Percentiles rank a stretch among this genome's conserved stretches.
Conservation (phyloP, 2,888 invertebrate species). For the Priocnemis perturbator region DNA sequence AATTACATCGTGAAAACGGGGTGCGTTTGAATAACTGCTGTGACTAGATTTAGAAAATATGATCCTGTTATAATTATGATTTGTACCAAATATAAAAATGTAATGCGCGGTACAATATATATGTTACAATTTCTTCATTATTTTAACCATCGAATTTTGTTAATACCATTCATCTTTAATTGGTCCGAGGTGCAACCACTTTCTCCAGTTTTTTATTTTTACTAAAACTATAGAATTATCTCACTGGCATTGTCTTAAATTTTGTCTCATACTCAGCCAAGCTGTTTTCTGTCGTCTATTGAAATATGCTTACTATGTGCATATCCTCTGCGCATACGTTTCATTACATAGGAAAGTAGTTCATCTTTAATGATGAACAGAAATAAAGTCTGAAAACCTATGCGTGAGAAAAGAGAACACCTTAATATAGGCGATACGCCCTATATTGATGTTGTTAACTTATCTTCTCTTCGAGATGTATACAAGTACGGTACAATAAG, state of each 20-base stretch:
- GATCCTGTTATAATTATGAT: conserved; percentile 18
- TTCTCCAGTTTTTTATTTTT: conserved; percentile 40
- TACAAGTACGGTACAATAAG: too few relatives aligned
- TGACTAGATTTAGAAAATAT: conserved; percentile 52
- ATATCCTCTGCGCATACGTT: conserved; percentile 31
- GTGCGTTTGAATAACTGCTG: conserved; percentile 37
- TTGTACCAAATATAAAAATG: conserved; percentile 45
- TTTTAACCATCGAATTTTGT: conserved; percentile 28
- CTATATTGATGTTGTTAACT: too few relatives aligned
- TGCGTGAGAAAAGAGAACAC: not conserved
- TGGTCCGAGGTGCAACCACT: conserved; percentile 60
- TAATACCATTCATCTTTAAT: conserved; percentile 47
- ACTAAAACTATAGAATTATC: conserved; percentile 60
- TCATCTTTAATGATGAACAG: not conserved
- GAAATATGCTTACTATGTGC: conserved; percentile 27
- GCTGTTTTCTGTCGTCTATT: conserved; percentile 3
- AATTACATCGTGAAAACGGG: conserved; percentile 36
- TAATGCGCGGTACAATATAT: conserved; percentile 14
- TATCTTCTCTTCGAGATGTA: too few relatives aligned
- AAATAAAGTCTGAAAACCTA: not conserved
- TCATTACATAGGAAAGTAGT: conserved; percentile 11
- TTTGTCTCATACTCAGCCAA: conserved; percentile 29
- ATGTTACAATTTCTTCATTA: conserved; percentile 28
- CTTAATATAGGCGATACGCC: not conserved
- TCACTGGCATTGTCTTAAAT: conserved; percentile 61